Percentiles rank a stretch among this genome's conserved stretches.
Evolutionary conservation across 2,797 vertebrate species (phyloP).

Genomic region (Anisognathus igniventris): DNA sequence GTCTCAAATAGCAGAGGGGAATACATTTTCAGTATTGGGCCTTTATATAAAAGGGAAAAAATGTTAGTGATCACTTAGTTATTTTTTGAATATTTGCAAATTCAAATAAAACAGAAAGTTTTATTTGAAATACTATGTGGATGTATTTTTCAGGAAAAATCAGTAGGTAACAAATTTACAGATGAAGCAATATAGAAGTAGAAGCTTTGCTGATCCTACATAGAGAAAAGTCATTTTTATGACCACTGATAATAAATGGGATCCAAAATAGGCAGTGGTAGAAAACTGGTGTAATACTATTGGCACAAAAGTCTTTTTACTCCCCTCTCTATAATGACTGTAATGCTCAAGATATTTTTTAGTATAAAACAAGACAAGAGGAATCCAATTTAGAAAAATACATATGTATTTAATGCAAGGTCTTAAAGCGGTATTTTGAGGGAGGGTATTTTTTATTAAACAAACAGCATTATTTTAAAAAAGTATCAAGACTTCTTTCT

Average conservation of each 20-base stretch:
- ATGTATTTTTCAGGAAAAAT: background rate
- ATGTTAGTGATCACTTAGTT: background rate
- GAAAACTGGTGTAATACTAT: background rate
- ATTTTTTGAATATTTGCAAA: constrained; percentile 11
- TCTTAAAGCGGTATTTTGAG: background rate
- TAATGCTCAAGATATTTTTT: background rate
- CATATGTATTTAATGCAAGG: background rate
- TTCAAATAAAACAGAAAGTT: background rate
- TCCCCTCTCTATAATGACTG: background rate
- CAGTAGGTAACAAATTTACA: background rate
- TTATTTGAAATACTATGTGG: background rate
- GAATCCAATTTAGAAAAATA: background rate
- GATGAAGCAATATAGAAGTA: background rate
- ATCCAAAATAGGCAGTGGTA: background rate
- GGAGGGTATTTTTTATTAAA: background rate
- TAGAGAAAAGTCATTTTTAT: background rate
- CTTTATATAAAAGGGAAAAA: background rate
- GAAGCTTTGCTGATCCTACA: background rate
- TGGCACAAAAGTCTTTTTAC: background rate
- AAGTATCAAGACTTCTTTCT: background rate
- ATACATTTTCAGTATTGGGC: background rate
- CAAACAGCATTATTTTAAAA: background rate
- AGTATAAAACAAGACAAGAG: background rate
- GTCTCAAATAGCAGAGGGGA: constrained; percentile 14
- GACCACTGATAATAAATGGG: background rate